These are phyloP conservation scores for Diploptera punctata DNA, from an alignment of 2,888 invertebrate species.

Conservation along the genomic window DNA sequence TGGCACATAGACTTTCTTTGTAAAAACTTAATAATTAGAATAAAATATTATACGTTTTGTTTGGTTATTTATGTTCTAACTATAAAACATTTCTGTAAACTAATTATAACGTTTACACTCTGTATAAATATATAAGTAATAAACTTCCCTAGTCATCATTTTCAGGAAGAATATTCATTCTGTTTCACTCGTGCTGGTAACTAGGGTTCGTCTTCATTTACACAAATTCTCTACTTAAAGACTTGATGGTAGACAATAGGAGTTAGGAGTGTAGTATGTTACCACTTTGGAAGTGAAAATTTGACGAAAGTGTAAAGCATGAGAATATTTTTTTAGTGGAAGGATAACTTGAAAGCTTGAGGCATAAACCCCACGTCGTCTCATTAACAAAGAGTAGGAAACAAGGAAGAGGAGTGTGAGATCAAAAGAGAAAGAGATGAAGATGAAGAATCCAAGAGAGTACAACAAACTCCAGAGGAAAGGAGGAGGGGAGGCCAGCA, in stretches of 20 bases:
- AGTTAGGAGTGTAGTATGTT: neutral
- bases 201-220: neutral
- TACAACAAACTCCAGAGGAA: neutral
- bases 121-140: too few relatives aligned
- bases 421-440: conserved; percentile 9
- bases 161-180: too few relatives aligned
- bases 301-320: neutral
- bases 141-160: too few relatives aligned
- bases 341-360: conserved; percentile 12
- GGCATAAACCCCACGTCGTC: neutral
- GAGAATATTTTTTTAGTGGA: neutral
- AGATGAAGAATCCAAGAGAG: neutral
- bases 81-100: too few relatives aligned
- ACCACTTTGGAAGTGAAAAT: neutral
- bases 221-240: neutral
- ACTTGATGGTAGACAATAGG: neutral
- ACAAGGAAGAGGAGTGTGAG: neutral
- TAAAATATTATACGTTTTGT: too few relatives aligned
- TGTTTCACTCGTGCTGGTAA: too few relatives aligned
- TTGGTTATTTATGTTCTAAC: too few relatives aligned
- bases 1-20: too few relatives aligned
- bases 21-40: too few relatives aligned
- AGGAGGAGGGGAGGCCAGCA: neutral
- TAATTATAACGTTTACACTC: too few relatives aligned
- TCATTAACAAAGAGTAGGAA: conserved; percentile 19